Conservation (phyloP, 2,888 invertebrate genomes). For the Chrysolina oricalcia region DNA sequence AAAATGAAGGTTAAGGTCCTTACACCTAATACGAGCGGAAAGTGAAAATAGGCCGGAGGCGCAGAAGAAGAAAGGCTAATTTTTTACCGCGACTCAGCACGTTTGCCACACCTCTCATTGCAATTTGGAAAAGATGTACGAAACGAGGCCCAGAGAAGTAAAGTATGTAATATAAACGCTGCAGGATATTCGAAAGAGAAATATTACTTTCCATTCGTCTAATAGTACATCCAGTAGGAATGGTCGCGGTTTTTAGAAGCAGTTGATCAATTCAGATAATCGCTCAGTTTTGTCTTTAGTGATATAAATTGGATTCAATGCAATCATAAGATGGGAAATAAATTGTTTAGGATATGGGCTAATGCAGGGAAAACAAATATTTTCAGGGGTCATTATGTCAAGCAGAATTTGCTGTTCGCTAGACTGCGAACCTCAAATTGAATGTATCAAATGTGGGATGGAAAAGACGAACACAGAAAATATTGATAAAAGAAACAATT, state of each 20-base stretch:
- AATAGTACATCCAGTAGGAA: background rate
- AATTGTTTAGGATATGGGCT: background rate
- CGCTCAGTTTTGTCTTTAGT: background rate
- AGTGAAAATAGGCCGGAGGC: conserved; percentile 35
- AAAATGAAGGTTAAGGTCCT: conserved; percentile 40
- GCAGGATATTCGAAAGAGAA: conserved; percentile 22
- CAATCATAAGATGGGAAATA: background rate
- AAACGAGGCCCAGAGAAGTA: background rate
- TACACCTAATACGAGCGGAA: conserved; percentile 19
- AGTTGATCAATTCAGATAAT: background rate
- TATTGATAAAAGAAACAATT: too few relatives aligned
- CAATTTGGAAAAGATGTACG: conserved; percentile 6
- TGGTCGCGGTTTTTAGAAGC: conserved; percentile 27
- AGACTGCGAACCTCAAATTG: too few relatives aligned
- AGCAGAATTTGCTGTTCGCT: too few relatives aligned
- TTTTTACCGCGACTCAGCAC: background rate
- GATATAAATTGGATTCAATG: background rate
- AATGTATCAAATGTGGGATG: too few relatives aligned
- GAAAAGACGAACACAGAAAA: too few relatives aligned
- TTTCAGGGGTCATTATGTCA: too few relatives aligned
- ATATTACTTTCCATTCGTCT: conserved; percentile 19
- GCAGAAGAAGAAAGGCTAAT: conserved; percentile 27
- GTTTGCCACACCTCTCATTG: conserved; percentile 14
- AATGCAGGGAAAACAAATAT: too few relatives aligned
- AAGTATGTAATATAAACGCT: background rate